Percentiles rank a stretch among this genome's conserved stretches.
Evolutionary conservation across 2,113 vertebrate genomes (phyloP).

Genomic region (Melanostigma gelatinosum): DNA sequence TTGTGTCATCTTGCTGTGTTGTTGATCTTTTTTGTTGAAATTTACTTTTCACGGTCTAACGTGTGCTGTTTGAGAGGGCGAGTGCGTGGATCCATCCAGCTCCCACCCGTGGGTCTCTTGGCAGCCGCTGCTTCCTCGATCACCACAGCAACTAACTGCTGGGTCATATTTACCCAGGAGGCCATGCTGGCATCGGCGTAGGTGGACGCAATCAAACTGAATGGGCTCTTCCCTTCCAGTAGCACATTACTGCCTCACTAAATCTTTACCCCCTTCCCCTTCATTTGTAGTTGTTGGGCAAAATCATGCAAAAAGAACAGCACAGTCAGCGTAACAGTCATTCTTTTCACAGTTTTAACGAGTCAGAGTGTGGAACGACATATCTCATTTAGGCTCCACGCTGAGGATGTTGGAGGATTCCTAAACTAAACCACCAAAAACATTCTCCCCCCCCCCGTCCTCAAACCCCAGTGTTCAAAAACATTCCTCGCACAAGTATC

Average conservation of each 20-base stretch:
- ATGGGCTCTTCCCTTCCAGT: slow-evolving; percentile 50
- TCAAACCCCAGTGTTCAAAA: slow-evolving; percentile 30
- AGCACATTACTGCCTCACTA: slow-evolving; percentile 66
- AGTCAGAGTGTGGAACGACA: not conserved
- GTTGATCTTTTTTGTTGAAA: not conserved
- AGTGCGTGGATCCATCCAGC: slow-evolving; percentile 24
- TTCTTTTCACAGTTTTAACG: not conserved
- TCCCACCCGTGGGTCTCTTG: slow-evolving; percentile 38
- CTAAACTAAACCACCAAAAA: slow-evolving; percentile 37
- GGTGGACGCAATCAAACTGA: slow-evolving; percentile 48
- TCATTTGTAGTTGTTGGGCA: not conserved
- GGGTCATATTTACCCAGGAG: slow-evolving; percentile 63
- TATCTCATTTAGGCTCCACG: slow-evolving; percentile 23
- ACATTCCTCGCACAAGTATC: slow-evolving; percentile 27
- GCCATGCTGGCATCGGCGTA: slow-evolving; percentile 33
- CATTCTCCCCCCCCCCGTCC: slow-evolving; percentile 18
- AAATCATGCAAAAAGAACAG: not conserved
- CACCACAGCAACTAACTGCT: slow-evolving; percentile 50
- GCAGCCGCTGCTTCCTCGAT: slow-evolving; percentile 59
- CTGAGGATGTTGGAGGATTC: slow-evolving; percentile 27
- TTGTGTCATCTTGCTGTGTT: not conserved
- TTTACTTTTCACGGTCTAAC: not conserved
- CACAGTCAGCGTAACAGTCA: not conserved
- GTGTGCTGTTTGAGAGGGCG: not conserved
- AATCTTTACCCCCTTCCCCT: slow-evolving; percentile 56